phyloP scores from a whole-genome alignment of 1,140 invertebrate genomes.

The Aphidius ervi region DNA sequence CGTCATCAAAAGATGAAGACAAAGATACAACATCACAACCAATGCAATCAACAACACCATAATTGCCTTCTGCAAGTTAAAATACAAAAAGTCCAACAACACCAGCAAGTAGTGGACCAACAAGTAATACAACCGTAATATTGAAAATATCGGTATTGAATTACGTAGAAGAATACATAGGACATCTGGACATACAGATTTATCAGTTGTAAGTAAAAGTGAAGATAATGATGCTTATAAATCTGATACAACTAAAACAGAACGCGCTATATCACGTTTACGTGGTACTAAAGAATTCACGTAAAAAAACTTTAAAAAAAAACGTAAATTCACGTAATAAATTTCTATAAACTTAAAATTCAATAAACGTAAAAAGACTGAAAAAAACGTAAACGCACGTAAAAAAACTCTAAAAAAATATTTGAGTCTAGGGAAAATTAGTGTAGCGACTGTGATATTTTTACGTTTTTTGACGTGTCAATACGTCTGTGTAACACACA shows the following conservation, averaged over 20 bases:
- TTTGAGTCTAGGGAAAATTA: no score
- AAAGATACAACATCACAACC: conserved; percentile 46
- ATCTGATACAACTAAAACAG: conserved; percentile 41
- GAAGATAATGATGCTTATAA: conserved; percentile 51
- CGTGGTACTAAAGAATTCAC: conserved; percentile 39
- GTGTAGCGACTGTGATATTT: no score
- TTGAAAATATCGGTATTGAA: conserved; percentile 33
- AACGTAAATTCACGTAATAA: no score
- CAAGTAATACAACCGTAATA: conserved; percentile 38
- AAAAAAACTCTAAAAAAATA: no score
- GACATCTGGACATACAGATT: conserved; percentile 49
- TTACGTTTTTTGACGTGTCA: no score
- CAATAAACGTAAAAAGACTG: no score
- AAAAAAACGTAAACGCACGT: no score
- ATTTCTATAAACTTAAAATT: no score
- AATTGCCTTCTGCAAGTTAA: conserved; percentile 57
- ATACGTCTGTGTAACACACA: no score
- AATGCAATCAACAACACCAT: conserved; percentile 60
- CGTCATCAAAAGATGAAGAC: conserved; percentile 31
- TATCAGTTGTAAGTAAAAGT: conserved; percentile 46
- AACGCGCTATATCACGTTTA: conserved; percentile 38
- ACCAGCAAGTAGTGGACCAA: conserved; percentile 45
- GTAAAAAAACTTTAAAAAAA: no score
- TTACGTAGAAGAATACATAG: conserved; percentile 46
- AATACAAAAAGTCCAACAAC: conserved; percentile 64